Evolutionary conservation across 2,797 vertebrate genomes (phyloP).

Genomic region (Dipus sagitta): DNA sequence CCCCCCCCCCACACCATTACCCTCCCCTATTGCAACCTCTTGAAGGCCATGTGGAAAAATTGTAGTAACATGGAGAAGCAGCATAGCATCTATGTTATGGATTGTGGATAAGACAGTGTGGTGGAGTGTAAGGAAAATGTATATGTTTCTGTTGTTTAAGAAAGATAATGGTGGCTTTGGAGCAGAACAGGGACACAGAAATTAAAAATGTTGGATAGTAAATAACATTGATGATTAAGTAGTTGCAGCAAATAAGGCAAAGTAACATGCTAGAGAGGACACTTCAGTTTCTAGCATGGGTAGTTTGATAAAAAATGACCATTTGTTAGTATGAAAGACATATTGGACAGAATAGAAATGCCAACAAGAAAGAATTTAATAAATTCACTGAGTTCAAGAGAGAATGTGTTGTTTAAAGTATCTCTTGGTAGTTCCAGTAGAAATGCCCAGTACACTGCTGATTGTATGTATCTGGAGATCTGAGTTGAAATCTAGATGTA

Average conservation of each 20-base stretch:
- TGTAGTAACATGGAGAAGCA: not conserved
- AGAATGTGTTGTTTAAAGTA: not conserved
- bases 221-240: not conserved
- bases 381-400: not conserved
- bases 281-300: not conserved
- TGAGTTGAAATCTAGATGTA: not conserved
- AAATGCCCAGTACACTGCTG: not conserved
- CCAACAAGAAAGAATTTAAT: conserved; percentile 1
- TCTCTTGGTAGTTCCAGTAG: not conserved
- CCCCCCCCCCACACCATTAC: too few relatives aligned
- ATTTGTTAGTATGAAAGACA: not conserved
- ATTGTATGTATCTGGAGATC: not conserved
- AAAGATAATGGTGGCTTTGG: not conserved
- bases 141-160: not conserved
- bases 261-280: not conserved
- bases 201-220: not conserved
- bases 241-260: not conserved
- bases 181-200: not conserved
- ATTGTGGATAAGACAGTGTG: not conserved
- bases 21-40: not conserved
- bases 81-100: not conserved
- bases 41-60: not conserved
- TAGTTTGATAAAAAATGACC: not conserved
- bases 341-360: not conserved
- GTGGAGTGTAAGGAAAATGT: not conserved